Base-by-base conservation (phyloP, 2,888 invertebrate species). In the Clanis bilineata region DNA sequence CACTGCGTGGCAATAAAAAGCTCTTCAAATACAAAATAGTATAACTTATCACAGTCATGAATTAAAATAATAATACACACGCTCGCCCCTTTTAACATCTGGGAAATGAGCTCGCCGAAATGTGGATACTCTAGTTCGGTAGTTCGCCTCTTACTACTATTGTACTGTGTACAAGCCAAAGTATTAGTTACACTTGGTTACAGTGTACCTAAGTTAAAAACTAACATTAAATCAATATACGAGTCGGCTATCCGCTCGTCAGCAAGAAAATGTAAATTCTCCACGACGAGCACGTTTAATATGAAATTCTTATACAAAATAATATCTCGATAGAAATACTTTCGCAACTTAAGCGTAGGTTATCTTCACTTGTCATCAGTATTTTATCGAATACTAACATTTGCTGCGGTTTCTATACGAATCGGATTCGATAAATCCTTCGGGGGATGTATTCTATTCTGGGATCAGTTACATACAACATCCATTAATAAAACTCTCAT, bases 291-390 rank as follows among this genome's bases (percentile, higher is more conserved):
- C n/a, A n/a, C 28, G 38, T n/a, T n/a, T n/a, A n/a, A 25, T 39
- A 51, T 51, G 15, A 51, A 51, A 51, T 51, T 28, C 18, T 32
- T 51, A 32, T 51, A 32, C 51, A 32, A 51, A 51, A 18, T 47
- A 15, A 28, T 51, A 18, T 18, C 5, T 10, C 28, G 28, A 51
- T 10, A 32, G 28, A 28, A 51, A 51, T 51, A 51, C 18, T 32
- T 32, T 18, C 51, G 18, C 28, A 28, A 51, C 51, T 32, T 28
- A 28, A 7, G 9, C 18, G n/a, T 18, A 9, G 18, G 51, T 32
- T 28, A 51, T 28, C 51, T 28, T 25, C 15, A 25, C 9, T 32
- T 10, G 15, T 18, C 51, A 51, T 51, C 28, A 28, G 9, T 5
- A 28, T 28, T 28, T 28, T 25, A 15, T 9, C 15, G 10, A 4